Percentiles rank a stretch among this genome's conserved stretches.
phyloP scores from a whole-genome alignment of 2,113 vertebrate species.

The Planiliza haematocheilus region DNA sequence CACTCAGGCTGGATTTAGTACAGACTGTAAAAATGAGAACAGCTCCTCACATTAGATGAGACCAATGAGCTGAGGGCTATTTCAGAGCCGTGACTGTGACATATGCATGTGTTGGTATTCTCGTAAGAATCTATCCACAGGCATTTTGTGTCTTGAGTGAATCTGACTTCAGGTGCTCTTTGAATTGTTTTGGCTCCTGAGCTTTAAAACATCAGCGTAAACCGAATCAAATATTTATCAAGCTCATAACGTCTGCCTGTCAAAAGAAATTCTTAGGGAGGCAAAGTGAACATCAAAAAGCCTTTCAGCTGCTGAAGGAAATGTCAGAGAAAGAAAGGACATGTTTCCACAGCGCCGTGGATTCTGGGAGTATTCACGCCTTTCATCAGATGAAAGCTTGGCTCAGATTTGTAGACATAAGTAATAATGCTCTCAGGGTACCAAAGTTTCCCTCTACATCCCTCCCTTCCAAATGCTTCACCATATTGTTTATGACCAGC shows the following conservation, averaged over 20 bases:
- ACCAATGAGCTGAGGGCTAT: no score
- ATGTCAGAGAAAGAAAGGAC: constrained; percentile 5
- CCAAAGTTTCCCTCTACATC: constrained; percentile 8
- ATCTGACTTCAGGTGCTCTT: no score
- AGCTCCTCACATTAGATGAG: no score
- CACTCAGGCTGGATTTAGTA: no score
- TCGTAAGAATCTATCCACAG: no score
- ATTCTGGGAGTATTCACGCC: constrained; percentile 1
- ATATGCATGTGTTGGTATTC: no score
- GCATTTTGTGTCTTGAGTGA: no score
- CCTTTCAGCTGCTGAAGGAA: constrained; percentile 47
- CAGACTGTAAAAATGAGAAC: no score
- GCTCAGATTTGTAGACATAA: constrained; percentile 36
- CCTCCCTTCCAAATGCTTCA: constrained; percentile 12
- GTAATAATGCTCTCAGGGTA: constrained; percentile 36
- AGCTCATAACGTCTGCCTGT: constrained; percentile 25
- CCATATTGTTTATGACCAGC: constrained; percentile 14
- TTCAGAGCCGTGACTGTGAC: no score
- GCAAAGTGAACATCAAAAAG: constrained; percentile 59
- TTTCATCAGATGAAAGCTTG: constrained; percentile 60
- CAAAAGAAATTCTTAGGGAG: constrained; percentile 23
- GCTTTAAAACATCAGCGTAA: constrained; percentile 35
- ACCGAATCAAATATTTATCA: constrained; percentile 59
- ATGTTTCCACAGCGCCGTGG: constrained; percentile 16
- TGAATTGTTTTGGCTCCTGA: constrained; percentile 26